Evolutionary conservation across 64 coral and sea anemone species (phyloP).

Genomic region (Stichodactyla mertensii): DNA sequence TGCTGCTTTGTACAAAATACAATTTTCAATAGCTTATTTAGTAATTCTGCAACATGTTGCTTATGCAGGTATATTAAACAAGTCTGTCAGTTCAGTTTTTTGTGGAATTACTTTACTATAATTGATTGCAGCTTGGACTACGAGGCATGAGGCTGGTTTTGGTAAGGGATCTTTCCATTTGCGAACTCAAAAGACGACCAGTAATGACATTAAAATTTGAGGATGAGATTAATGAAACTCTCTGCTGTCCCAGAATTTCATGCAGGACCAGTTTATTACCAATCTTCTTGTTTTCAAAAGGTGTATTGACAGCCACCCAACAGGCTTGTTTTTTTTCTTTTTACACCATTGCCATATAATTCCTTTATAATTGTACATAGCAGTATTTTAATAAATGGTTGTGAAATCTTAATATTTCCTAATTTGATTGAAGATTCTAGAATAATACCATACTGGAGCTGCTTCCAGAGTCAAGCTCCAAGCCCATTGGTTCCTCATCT

Average conservation of each 20-base stretch:
- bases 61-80: too few species aligned
- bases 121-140: not conserved
- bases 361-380: not conserved
- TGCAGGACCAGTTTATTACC: too few species aligned
- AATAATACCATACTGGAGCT: slow-evolving; percentile 33
- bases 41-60: too few species aligned
- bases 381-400: not conserved
- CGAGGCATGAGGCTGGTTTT: not conserved
- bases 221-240: too few species aligned
- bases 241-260: too few species aligned
- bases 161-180: too few species aligned
- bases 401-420: not conserved
- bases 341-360: not conserved
- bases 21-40: not conserved
- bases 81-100: too few species aligned
- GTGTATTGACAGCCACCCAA: too few species aligned
- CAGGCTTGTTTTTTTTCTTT: too few species aligned
- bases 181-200: too few species aligned
- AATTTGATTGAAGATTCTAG: slow-evolving; percentile 2
- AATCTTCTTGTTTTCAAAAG: too few species aligned
- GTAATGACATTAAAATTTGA: too few species aligned
- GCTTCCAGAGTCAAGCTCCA: slow-evolving; percentile 18
- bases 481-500: slow-evolving; percentile 34
- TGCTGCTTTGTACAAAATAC: not conserved
- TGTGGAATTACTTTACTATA: not conserved